Base-by-base conservation (phyloP, 2,113 vertebrate species). In the Aspidoscelis tigris region DNA sequence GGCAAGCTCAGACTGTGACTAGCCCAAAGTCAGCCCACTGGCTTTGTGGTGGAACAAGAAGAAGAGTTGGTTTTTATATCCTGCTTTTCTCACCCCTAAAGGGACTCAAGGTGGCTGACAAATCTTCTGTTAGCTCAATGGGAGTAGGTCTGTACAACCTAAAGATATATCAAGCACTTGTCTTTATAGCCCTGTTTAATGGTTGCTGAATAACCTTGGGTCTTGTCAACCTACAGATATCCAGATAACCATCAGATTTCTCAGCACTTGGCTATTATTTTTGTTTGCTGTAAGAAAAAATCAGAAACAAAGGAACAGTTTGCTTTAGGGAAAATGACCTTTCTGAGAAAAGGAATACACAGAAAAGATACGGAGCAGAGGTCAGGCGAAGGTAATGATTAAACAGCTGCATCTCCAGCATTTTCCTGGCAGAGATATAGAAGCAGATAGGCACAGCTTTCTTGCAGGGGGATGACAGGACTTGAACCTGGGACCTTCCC, bases 261-360 rank as follows among this genome's bases (percentile, higher is more conserved):
- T 6, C 9, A 10, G 22, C 2, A 21, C 18, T 4, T 53, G 26
- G 22, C 33, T 33, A 14, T 12, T 0, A 39, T 24, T 78, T 64
- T 78, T 78, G 55, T 78, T 78, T 78, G 50, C 55, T 11, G n/a
- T 33, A 33, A 33, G 33, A 33, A 78, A 78, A 78, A 20, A 50
- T 14, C 2, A 18, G 14, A 11, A 69, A 20, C 5, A 24, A 69
- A 11, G 11, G 43, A 65, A 80, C 61, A 68, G 47, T 47, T 20
- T 61, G 12, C 8, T 68, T 16, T 24, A 18, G 41, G 14, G 24
- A 66, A 8, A 11, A 2, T 22, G 58, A 24, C 33, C 21, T 10
- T 12, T 12, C 22, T 55, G 2, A 8, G n/a, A 18, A 10, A 39
- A 14, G 3, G 2, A 43, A 41, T 41, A 72, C 1, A 43, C 14